These are phyloP conservation scores for Troides helena DNA, from an alignment of 2,888 invertebrate genomes.

Conservation along the genomic window DNA sequence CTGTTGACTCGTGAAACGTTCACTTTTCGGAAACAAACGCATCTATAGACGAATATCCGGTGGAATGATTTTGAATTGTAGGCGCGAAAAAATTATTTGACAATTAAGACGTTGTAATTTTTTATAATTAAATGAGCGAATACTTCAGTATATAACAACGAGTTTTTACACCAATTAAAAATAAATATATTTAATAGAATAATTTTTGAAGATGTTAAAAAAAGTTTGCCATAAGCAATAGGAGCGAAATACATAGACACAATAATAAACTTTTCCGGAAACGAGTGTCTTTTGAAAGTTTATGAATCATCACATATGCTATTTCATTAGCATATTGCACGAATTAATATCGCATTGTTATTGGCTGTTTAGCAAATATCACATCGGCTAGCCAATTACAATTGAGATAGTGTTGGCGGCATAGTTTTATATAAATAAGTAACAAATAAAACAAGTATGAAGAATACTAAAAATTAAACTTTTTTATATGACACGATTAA, in stretches of 20 bases:
- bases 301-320: conserved; percentile 70
- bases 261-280: conserved; percentile 70
- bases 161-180: background rate
- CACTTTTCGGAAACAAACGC: conserved; percentile 81
- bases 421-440: conserved; percentile 6
- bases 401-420: conserved; percentile 32
- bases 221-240: conserved; percentile 53
- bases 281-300: conserved; percentile 75
- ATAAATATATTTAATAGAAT: background rate
- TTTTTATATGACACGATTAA: conserved; percentile 2
- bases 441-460: conserved; percentile 15
- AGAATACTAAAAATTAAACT: conserved; percentile 19
- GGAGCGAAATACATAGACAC: conserved; percentile 58
- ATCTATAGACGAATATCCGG: conserved; percentile 79
- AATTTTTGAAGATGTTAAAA: conserved; percentile 12
- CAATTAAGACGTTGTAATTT: background rate
- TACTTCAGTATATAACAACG: background rate
- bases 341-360: conserved; percentile 29
- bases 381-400: conserved; percentile 34
- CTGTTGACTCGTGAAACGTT: conserved; percentile 82
- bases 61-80: conserved; percentile 69
- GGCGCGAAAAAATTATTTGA: conserved; percentile 57
- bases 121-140: background rate
- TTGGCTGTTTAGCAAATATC: conserved; percentile 34
- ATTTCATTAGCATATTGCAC: conserved; percentile 49